Evolutionary conservation across 2,113 vertebrate genomes (phyloP).

Genomic region (Muntiacus muntjak): DNA sequence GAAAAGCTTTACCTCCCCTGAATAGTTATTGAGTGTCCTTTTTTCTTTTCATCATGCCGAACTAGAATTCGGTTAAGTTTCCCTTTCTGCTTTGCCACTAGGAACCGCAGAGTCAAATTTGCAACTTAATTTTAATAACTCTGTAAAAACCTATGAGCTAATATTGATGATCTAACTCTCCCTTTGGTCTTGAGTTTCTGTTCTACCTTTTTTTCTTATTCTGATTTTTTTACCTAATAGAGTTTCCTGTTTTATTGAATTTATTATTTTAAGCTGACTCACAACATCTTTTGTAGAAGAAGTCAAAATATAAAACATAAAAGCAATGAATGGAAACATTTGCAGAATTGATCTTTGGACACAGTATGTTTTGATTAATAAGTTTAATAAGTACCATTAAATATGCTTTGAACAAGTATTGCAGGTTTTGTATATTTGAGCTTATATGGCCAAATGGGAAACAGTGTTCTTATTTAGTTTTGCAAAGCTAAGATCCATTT

Average conservation of each 20-base stretch:
- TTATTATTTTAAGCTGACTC: constrained; percentile 46
- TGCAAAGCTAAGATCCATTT: not conserved
- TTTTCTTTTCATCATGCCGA: not conserved
- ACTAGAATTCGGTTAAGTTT: constrained; percentile 4
- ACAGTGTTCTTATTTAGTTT: not conserved
- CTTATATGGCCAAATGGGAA: not conserved
- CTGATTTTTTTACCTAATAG: constrained; percentile 27
- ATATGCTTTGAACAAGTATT: constrained; percentile 17
- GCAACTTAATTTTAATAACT: constrained; percentile 23
- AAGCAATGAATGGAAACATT: not conserved
- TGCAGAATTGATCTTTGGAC: not conserved
- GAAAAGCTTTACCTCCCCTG: not conserved
- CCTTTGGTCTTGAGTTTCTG: not conserved
- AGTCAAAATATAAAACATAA: constrained; percentile 20
- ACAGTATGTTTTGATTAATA: not conserved
- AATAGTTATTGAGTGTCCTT: not conserved
- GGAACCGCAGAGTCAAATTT: constrained; percentile 24
- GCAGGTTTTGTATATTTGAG: not conserved
- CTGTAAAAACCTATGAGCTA: not conserved
- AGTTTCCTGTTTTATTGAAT: not conserved
- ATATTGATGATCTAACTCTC: not conserved
- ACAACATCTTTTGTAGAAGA: constrained; percentile 8
- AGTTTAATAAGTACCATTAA: constrained; percentile 7
- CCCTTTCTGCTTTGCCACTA: not conserved
- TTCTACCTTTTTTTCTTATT: constrained; percentile 23